Percentiles rank a stretch among this genome's conserved stretches.
These are phyloP conservation scores for Chaunax sp. DNA, from an alignment of 2,797 vertebrate species.

Conservation along the genomic window DNA sequence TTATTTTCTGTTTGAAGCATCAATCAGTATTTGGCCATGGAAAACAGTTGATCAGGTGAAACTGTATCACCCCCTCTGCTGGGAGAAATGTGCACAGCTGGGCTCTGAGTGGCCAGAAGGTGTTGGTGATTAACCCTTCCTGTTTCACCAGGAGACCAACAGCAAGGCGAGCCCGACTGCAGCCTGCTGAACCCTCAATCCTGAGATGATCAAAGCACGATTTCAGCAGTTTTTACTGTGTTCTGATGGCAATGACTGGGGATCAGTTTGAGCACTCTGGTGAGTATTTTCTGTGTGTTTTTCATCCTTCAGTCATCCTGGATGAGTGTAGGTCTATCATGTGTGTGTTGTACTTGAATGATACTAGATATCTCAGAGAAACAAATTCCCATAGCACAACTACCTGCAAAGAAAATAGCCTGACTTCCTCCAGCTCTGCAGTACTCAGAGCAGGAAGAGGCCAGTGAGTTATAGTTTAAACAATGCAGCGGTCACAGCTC, in stretches of 20 bases:
- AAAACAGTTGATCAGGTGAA: conserved; percentile 46
- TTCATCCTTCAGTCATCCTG: neutral
- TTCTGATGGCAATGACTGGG: conserved; percentile 18
- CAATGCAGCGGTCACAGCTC: conserved; percentile 19
- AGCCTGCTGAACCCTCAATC: conserved; percentile 22
- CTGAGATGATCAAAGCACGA: conserved; percentile 12
- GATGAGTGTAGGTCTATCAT: conserved; percentile 1
- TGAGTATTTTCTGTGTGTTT: conserved; percentile 46
- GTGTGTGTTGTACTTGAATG: neutral
- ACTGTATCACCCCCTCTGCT: conserved; percentile 48
- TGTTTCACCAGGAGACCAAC: conserved; percentile 48
- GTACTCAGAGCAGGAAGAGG: conserved; percentile 1
- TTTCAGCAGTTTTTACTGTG: conserved; percentile 26
- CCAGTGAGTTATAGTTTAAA: conserved; percentile 38
- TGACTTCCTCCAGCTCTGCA: conserved; percentile 16
- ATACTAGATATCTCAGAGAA: conserved; percentile 26
- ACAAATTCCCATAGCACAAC: conserved; percentile 30
- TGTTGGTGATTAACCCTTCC: conserved; percentile 80
- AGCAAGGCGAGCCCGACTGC: conserved; percentile 44
- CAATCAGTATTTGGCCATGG: conserved; percentile 17
- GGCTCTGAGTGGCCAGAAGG: conserved; percentile 45
- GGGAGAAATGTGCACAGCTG: conserved; percentile 71
- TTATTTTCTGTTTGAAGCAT: conserved; percentile 14
- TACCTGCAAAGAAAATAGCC: conserved; percentile 17
- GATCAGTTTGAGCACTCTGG: conserved; percentile 28